Evolutionary conservation across 2,888 invertebrate species (phyloP), one percentile per base, ranked within the genome.

Genomic region (Quadroppia sp.): DNA sequence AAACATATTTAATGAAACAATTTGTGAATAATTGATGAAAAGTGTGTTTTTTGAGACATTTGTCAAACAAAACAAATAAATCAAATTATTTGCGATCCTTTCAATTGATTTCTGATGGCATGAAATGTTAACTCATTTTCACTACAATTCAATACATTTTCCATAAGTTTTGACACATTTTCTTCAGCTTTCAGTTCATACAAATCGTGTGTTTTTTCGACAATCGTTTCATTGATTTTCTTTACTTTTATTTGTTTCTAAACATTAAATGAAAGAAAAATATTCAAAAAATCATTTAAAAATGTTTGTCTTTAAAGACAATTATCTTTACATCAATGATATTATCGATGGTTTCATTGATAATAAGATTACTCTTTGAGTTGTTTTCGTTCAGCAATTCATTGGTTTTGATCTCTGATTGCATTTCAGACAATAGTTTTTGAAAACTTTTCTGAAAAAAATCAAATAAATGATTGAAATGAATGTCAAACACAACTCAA

Each of bases 231-330:
- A 36, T 67, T 67, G 23, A 67, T 67, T 40, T 67, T 15, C 3
- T 20, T 15, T 7, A 42, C 23, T 42, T 67, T 42, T n/a, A 20
- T 67, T 42, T 67, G 67, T 67, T 67, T 67, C 67, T 67, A 67
- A 42, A 67, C 40, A 67, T 36, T 36, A 9, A 67, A 67, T 25
- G 28, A 59, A 30, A 67, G 3, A 23, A 67, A 67, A 23, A 61
- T n/a, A 32, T 23, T 56, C 56, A 30, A 36, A 17, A 61, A 36
- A 32, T 9, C 2, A 61, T 56, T 56, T 17, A 20, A 50, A 25
- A 53, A 25, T 20, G 25, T 1, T 23, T 23, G 3, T 2, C 2
- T 20, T 4, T 15, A 50, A 53, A 53, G 17, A 25, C 11, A 23
- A 25, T 50, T 25, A 53, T 67, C 20, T 2, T 67, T 67, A 67